Base-by-base conservation (phyloP, 2,113 vertebrate genomes). In the Sinocyclocheilus anophthalmus region DNA sequence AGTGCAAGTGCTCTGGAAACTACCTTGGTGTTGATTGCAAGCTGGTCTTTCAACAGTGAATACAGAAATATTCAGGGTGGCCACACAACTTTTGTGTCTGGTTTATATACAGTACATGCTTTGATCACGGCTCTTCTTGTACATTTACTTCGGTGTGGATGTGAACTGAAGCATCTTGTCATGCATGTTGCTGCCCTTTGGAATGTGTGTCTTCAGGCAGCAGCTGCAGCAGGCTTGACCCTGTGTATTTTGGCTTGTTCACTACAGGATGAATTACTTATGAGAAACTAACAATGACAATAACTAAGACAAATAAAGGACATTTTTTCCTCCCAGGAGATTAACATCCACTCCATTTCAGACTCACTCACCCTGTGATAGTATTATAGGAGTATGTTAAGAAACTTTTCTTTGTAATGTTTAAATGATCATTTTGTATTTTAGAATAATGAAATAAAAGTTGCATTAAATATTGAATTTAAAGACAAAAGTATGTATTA, bases 171-270 rank as follows among this genome's bases (percentile, higher is more conserved):
- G 39, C n/a, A 14, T 83, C 42, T 30, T 50, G 26, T 79, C 80
- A 59, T 73, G 85, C 67, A 55, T 50, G 24, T 63, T n/a, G 37
- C 63, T 85, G 76, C 37, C 63, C 22, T 79, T 30, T 33, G 79
- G 84, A 88, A 82, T 73, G 84, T 76, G 69, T 48, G 55, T 84
- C 24, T 24, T 24, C 24, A 67, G 33, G 59, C 77, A 81, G 70
- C 78, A 59, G 72, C 77, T 37, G 30, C 63, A 37, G 26, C 63
- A 53, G 42, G 63, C 42, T 70, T 82, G 80, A 82, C 78, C 22
- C 22, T 57, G 45, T 83, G 63, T 61, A 59, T 30, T 83, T 83
- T 86, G 85, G 78, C 78, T 82, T 80, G 61, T 33, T 73, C 30
- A 24, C 48, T 70, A 45, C 50, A 57, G 37, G 84, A 86, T 42